Conservation (phyloP, 2,888 invertebrate genomes). For the Lycaena phlaeas region DNA sequence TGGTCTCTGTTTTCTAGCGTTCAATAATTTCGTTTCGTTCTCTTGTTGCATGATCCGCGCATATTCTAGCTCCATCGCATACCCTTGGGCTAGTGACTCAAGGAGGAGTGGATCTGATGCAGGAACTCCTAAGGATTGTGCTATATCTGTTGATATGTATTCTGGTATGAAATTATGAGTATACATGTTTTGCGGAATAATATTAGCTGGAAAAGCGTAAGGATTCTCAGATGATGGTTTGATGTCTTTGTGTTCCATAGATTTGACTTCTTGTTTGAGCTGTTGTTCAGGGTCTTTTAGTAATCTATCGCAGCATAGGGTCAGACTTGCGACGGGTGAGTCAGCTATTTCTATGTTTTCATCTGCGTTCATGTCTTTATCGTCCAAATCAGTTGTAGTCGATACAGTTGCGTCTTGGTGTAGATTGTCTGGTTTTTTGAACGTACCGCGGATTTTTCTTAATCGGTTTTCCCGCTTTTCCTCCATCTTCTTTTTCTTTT, state of each 20-base stretch:
- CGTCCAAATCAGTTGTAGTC: conserved; percentile 59
- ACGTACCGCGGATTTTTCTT: conserved; percentile 58
- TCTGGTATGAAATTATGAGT: conserved; percentile 41
- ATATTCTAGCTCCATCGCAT: conserved; percentile 79
- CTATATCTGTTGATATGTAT: conserved; percentile 54
- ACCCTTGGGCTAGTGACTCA: conserved; percentile 65
- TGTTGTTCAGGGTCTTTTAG: conserved; percentile 33
- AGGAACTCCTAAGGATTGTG: conserved; percentile 59
- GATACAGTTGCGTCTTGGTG: conserved; percentile 74
- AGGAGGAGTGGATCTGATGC: conserved; percentile 60
- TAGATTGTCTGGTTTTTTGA: conserved; percentile 43
- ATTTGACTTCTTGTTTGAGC: conserved; percentile 22
- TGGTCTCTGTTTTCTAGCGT: conserved; percentile 83
- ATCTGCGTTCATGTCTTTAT: conserved; percentile 19
- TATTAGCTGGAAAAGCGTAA: conserved; percentile 8
- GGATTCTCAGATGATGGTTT: conserved; percentile 18
- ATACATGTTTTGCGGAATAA: conserved; percentile 25
- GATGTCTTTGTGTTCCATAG: conserved; percentile 14
- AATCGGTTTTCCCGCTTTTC: conserved; percentile 53
- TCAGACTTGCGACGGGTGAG: conserved; percentile 53
- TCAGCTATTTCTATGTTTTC: conserved; percentile 20
- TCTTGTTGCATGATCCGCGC: conserved; percentile 80
- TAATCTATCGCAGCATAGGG: conserved; percentile 50
- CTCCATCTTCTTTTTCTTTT: conserved; percentile 36
- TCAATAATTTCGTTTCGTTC: conserved; percentile 77